A percentile compares a stretch with the other conserved stretches of the same genome.
These are phyloP conservation scores for Xerus inauris DNA, from an alignment of 2,113 vertebrate genomes.

Conservation along the genomic window DNA sequence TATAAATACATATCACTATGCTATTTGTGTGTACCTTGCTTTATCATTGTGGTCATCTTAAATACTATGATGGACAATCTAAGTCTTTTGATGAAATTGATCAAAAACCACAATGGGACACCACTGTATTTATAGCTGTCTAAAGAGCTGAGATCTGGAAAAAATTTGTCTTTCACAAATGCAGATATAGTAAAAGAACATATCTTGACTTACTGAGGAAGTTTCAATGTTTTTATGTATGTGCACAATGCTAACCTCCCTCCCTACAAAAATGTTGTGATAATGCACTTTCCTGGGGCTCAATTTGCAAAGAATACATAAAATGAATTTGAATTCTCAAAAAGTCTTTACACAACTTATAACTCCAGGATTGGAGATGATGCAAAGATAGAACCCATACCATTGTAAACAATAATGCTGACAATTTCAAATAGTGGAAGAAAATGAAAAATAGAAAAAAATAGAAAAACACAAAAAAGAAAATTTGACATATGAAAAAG, in stretches of 20 bases:
- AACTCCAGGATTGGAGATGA: neutral
- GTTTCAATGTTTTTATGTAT: neutral
- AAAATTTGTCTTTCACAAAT: neutral
- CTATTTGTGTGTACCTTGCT: neutral
- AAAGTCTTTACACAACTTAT: neutral
- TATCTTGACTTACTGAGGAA: neutral
- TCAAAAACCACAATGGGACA: neutral
- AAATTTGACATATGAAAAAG: neutral
- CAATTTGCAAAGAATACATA: neutral
- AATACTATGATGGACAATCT: neutral
- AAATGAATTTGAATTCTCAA: neutral
- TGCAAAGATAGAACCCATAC: neutral
- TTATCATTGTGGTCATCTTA: neutral
- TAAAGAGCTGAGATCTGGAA: neutral
- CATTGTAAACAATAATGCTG: neutral
- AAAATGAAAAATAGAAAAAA: neutral
- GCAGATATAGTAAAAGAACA: neutral
- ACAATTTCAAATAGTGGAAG: neutral
- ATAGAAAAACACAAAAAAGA: neutral
- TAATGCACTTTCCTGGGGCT: too few relatives aligned
- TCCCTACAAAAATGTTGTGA: neutral
- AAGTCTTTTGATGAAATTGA: neutral
- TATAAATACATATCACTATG: neutral
- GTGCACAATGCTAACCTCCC: neutral
- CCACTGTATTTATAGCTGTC: neutral